Percentiles rank a stretch among this genome's conserved stretches.
These are phyloP conservation scores for Hirudinaria manillensis DNA, from an alignment of 2,888 invertebrate species.

Conservation along the genomic window DNA sequence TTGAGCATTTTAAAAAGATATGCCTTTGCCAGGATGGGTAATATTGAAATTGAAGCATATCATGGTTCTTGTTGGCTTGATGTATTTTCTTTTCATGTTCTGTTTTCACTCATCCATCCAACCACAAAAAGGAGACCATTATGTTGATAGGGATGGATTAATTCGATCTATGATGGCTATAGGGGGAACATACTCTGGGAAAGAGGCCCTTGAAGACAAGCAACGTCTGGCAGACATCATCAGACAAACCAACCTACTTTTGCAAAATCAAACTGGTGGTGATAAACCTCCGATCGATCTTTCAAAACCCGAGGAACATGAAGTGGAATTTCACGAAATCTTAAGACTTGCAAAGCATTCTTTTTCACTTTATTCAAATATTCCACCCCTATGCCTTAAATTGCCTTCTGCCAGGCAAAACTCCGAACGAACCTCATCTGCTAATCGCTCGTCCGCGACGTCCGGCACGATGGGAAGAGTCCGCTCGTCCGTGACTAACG, in stretches of 20 bases:
- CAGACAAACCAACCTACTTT: neutral
- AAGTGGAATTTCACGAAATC: neutral
- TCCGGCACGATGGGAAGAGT: neutral
- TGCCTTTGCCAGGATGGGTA: neutral
- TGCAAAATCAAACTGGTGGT: neutral
- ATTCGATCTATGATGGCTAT: neutral
- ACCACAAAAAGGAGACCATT: neutral
- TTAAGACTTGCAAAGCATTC: neutral
- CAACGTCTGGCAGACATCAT: neutral
- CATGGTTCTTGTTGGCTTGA: slow-evolving; percentile 12
- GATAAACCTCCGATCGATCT: neutral
- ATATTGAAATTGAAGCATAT: neutral
- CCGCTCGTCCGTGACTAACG: neutral
- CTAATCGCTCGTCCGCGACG: neutral
- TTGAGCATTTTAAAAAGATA: no score
- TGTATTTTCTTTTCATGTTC: slow-evolving; percentile 32
- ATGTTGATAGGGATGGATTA: neutral
- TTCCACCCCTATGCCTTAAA: neutral
- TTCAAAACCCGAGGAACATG: neutral
- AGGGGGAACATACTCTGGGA: no score
- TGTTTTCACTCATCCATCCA: slow-evolving; percentile 32
- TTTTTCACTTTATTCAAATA: neutral
- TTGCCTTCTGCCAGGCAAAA: neutral
- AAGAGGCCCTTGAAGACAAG: no score
- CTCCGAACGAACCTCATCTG: neutral